phyloP scores from a whole-genome alignment of 2,888 invertebrate species.

The Phymatocera aterrima region DNA sequence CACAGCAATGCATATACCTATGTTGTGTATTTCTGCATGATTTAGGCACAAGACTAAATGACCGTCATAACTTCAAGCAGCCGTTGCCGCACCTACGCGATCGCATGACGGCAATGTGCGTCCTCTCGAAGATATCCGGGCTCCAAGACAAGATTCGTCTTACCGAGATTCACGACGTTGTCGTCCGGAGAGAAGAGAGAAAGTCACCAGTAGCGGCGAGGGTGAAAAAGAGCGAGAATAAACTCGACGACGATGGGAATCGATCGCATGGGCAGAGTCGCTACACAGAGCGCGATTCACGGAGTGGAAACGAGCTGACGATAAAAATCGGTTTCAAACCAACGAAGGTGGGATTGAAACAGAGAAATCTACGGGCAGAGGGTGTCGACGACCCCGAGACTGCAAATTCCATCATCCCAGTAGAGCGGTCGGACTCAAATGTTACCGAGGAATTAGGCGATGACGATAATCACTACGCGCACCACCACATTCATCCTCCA shows the following conservation, averaged over 20 bases:
- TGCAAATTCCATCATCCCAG: not conserved
- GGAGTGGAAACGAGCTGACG: constrained; percentile 32
- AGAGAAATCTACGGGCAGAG: not conserved
- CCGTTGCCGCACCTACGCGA: constrained; percentile 57
- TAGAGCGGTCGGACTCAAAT: not conserved
- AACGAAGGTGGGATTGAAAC: constrained; percentile 35
- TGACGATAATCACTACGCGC: not conserved
- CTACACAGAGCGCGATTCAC: constrained; percentile 38
- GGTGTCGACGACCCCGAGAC: not conserved
- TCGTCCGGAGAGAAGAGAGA: not conserved
- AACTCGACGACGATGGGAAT: not conserved
- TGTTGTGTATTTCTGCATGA: not conserved
- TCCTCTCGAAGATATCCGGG: constrained; percentile 54
- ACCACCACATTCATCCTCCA: not conserved
- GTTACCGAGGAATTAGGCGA: not conserved
- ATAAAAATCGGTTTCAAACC: constrained; percentile 46
- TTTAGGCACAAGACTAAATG: constrained; percentile 61
- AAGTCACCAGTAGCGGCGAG: not conserved
- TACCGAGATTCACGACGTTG: not conserved
- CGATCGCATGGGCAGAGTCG: not conserved
- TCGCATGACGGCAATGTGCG: constrained; percentile 56
- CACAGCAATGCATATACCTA: not conserved
- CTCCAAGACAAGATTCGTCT: constrained; percentile 30
- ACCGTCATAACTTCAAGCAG: constrained; percentile 58
- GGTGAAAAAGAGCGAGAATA: not conserved